A percentile compares a stretch with the other conserved stretches of the same genome.
These are phyloP conservation scores for Erebia ligea DNA, from an alignment of 2,888 invertebrate species.

Conservation along the genomic window DNA sequence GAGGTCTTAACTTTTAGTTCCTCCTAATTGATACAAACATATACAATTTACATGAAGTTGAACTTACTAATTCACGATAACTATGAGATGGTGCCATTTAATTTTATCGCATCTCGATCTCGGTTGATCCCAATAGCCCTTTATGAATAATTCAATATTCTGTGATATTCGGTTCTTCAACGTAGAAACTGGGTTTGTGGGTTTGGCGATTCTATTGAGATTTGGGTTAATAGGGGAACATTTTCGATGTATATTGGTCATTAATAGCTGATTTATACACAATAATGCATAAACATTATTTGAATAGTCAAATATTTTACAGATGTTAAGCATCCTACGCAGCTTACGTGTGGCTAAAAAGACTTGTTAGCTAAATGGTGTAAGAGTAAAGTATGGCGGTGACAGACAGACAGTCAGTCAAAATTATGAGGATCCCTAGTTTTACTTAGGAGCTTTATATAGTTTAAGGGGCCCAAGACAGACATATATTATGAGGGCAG, in stretches of 20 bases:
- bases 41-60: background rate
- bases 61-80: conserved; percentile 5
- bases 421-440: no score
- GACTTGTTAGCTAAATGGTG: no score
- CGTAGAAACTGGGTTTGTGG: conserved; percentile 22
- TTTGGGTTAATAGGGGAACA: conserved; percentile 1
- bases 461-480: no score
- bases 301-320: background rate
- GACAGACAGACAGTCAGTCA: no score
- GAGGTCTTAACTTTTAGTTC: no score
- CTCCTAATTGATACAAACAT: no score
- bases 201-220: conserved; percentile 9
- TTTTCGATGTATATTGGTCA: conserved; percentile 11
- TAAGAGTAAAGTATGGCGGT: no score
- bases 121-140: conserved; percentile 34
- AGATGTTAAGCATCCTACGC: background rate
- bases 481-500: no score
- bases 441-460: no score
- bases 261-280: conserved; percentile 15
- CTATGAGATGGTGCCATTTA: conserved; percentile 26
- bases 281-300: background rate
- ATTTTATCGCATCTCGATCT: conserved; percentile 32
- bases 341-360: no score
- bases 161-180: conserved; percentile 23
- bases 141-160: conserved; percentile 38